A percentile compares a stretch with the other conserved stretches of the same genome.
Evolutionary conservation across 2,113 vertebrate species (phyloP).

Genomic region (Pleuronectes platessa): DNA sequence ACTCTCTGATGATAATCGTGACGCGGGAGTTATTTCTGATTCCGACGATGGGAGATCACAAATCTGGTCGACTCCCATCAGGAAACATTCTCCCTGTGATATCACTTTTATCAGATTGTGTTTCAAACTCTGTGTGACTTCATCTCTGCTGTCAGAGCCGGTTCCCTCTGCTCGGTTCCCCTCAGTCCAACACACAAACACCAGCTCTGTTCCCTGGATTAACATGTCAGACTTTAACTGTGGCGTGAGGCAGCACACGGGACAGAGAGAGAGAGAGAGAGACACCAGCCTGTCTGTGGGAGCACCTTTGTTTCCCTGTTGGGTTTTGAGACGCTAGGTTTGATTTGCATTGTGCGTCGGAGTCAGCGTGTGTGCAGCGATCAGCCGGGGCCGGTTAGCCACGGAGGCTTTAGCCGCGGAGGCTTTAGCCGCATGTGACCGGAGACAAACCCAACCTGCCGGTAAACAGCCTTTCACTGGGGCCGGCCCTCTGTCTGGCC

Average conservation of each 20-base stretch:
- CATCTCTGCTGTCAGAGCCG: slow-evolving; percentile 7
- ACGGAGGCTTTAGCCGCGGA: slow-evolving; percentile 73
- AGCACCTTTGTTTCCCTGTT: background rate
- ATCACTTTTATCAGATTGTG: background rate
- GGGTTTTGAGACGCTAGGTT: background rate
- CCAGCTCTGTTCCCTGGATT: slow-evolving; percentile 23
- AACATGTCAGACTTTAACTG: slow-evolving; percentile 6
- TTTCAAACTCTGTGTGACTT: background rate
- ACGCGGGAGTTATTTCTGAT: too few species aligned
- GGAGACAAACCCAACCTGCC: slow-evolving; percentile 59
- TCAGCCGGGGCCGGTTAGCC: slow-evolving; percentile 67
- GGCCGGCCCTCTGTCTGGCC: slow-evolving; percentile 35
- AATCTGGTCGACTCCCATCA: background rate
- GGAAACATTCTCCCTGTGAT: background rate
- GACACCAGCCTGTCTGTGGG: slow-evolving; percentile 8
- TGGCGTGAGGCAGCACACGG: slow-evolving; percentile 12
- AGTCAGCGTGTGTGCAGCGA: slow-evolving; percentile 26
- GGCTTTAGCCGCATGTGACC: slow-evolving; percentile 73
- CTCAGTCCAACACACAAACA: slow-evolving; percentile 5
- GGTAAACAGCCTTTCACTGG: slow-evolving; percentile 55
- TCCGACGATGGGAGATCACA: too few species aligned
- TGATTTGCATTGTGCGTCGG: slow-evolving; percentile 25
- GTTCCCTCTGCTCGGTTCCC: too few species aligned
- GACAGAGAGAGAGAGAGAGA: slow-evolving; percentile 19
- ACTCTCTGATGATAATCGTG: too few species aligned